Conservation (phyloP, 2,888 invertebrate genomes). For the Ischnus inquisitorius region DNA sequence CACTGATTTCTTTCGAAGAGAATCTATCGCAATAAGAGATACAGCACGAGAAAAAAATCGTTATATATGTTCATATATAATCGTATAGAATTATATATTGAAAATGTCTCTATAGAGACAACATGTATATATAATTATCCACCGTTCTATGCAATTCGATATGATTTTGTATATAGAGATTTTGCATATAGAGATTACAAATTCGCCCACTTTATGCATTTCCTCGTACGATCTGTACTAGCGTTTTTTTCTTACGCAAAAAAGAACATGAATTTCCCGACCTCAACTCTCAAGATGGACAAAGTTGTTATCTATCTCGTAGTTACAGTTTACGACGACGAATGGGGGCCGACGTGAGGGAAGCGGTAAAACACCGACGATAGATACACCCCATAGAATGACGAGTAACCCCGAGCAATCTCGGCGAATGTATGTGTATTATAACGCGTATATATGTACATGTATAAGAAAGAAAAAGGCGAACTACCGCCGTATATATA, state of each 20-base stretch:
- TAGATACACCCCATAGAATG: conserved; percentile 1
- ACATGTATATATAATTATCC: too few species aligned
- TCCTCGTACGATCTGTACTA: too few species aligned
- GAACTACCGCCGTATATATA: neutral
- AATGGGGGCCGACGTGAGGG: neutral
- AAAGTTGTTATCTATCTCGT: neutral
- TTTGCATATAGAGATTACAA: too few species aligned
- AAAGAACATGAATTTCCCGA: neutral
- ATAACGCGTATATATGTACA: neutral
- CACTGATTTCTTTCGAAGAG: too few species aligned
- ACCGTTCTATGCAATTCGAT: too few species aligned
- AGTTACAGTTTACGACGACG: neutral
- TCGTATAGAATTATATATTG: too few species aligned
- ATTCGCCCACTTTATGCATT: too few species aligned
- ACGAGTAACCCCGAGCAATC: neutral
- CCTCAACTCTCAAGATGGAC: neutral
- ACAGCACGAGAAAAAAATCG: too few species aligned
- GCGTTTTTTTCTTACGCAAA: neutral
- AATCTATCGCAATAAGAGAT: too few species aligned
- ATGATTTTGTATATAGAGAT: too few species aligned
- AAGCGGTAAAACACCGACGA: neutral
- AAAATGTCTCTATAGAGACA: too few species aligned
- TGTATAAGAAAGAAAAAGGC: neutral
- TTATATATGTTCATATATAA: too few species aligned
- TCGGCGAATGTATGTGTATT: neutral